Percentiles rank a stretch among this genome's conserved stretches.
phyloP scores from a whole-genome alignment of 2,797 vertebrate genomes.

The Alca torda region DNA sequence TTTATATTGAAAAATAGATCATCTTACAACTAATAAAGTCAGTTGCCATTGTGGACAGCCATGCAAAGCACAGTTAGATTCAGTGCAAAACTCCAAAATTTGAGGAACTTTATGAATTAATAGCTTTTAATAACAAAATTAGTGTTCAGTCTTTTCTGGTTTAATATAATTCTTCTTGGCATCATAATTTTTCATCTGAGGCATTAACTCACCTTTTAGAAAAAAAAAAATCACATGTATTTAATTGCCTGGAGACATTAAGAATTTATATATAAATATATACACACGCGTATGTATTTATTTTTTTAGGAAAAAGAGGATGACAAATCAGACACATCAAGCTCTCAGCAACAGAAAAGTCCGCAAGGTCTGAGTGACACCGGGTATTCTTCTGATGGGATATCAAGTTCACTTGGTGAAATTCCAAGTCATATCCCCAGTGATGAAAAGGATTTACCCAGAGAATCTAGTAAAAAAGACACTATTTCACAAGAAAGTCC shows the following conservation, averaged over 20 bases:
- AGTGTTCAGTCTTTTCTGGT: background rate
- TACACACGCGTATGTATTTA: conserved; percentile 67
- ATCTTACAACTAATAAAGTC: background rate
- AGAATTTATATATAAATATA: conserved; percentile 39
- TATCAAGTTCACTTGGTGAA: conserved; percentile 85
- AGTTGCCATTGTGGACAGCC: background rate
- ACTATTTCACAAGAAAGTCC: conserved; percentile 82
- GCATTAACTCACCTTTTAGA: background rate
- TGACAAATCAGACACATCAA: conserved; percentile 81
- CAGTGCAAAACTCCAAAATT: background rate
- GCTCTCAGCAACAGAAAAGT: conserved; percentile 83
- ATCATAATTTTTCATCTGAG: background rate
- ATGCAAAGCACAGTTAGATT: background rate
- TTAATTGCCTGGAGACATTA: conserved; percentile 26
- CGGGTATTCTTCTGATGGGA: conserved; percentile 85
- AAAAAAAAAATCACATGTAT: background rate
- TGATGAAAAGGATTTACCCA: conserved; percentile 82
- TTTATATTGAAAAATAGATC: background rate
- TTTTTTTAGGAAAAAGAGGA: conserved; percentile 83
- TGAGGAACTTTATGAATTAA: background rate
- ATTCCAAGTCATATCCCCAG: conserved; percentile 81
- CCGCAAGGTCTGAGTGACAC: conserved; percentile 85
- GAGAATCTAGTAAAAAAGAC: conserved; percentile 80
- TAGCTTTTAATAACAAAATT: background rate
- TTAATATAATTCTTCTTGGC: background rate